A percentile compares a stretch with the other conserved stretches of the same genome.
phyloP scores from a whole-genome alignment of 2,888 invertebrate genomes.

The Latrodectus elegans region DNA sequence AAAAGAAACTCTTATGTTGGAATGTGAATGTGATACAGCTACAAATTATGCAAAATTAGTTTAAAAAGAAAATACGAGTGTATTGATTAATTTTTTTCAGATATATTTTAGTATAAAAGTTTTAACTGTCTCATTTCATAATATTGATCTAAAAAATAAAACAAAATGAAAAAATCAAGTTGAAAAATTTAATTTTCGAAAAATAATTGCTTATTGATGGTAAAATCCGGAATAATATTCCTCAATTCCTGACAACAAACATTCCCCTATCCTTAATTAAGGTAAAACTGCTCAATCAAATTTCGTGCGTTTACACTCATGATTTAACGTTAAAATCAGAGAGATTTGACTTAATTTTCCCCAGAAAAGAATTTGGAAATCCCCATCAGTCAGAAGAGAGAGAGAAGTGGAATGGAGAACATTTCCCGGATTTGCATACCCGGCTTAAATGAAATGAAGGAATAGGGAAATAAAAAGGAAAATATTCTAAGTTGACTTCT shows the following conservation, averaged over 20 bases:
- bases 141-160: not conserved
- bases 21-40: too few relatives aligned
- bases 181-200: not conserved
- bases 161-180: not conserved
- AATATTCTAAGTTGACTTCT: slow-evolving; percentile 5
- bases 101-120: too few relatives aligned
- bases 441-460: slow-evolving; percentile 36
- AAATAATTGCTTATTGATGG: not conserved
- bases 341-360: slow-evolving; percentile 20
- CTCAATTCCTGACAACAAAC: not conserved
- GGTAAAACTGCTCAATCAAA: slow-evolving; percentile 34
- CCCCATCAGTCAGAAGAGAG: slow-evolving; percentile 1
- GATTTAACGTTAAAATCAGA: slow-evolving; percentile 16
- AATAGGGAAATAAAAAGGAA: slow-evolving; percentile 22
- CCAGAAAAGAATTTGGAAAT: slow-evolving; percentile 31
- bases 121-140: not conserved
- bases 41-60: too few relatives aligned
- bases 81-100: too few relatives aligned
- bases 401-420: not conserved
- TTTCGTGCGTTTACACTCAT: slow-evolving; percentile 34
- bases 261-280: not conserved
- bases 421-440: slow-evolving; percentile 33
- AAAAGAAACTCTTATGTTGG: too few relatives aligned
- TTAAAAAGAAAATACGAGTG: too few relatives aligned
- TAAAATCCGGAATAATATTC: slow-evolving; percentile 11